These are phyloP conservation scores for Paralinhomoeus sp. DNA, from an alignment of 2,888 invertebrate species.

Conservation along the genomic window DNA sequence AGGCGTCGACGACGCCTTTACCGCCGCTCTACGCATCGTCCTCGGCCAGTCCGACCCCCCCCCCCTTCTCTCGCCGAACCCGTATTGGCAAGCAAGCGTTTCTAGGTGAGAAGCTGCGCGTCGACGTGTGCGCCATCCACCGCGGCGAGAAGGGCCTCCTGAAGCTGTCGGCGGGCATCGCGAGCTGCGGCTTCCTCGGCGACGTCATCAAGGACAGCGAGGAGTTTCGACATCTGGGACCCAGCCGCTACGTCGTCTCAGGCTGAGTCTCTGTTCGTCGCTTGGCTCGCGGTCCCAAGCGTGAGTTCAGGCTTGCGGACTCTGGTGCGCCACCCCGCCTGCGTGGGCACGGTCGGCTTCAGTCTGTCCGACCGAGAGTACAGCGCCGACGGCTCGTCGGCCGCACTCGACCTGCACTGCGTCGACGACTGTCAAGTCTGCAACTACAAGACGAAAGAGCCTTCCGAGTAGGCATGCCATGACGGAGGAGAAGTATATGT, in stretches of 20 bases:
- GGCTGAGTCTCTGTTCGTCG: too few relatives aligned
- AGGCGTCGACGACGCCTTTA: slow-evolving; percentile 52
- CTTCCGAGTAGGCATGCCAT: too few relatives aligned
- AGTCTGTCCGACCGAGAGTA: not conserved
- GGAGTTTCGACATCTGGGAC: slow-evolving; percentile 60
- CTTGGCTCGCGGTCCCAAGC: too few relatives aligned
- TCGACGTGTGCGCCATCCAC: slow-evolving; percentile 53
- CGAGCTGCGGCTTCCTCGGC: slow-evolving; percentile 63
- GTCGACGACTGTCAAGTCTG: too few relatives aligned
- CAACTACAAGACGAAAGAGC: too few relatives aligned
- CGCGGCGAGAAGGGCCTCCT: slow-evolving; percentile 35
- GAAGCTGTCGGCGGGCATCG: slow-evolving; percentile 47
- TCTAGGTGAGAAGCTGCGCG: slow-evolving; percentile 41
- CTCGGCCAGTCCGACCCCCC: slow-evolving; percentile 33
- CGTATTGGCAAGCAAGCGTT: too few relatives aligned
- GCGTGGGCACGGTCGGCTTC: not conserved
- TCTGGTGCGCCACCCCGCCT: not conserved
- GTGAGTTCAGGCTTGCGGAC: slow-evolving; percentile 38
- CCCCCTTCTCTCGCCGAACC: not conserved
- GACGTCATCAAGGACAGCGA: slow-evolving; percentile 57
- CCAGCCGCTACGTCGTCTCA: slow-evolving; percentile 39
- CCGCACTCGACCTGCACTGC: too few relatives aligned
- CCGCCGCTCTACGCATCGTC: slow-evolving; percentile 56
- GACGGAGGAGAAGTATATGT: too few relatives aligned
- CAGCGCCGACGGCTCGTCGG: too few relatives aligned